A percentile compares a stretch with the other conserved stretches of the same genome.
Conservation (phyloP, 2,888 invertebrate genomes). For the Ceriagrion tenellum region DNA sequence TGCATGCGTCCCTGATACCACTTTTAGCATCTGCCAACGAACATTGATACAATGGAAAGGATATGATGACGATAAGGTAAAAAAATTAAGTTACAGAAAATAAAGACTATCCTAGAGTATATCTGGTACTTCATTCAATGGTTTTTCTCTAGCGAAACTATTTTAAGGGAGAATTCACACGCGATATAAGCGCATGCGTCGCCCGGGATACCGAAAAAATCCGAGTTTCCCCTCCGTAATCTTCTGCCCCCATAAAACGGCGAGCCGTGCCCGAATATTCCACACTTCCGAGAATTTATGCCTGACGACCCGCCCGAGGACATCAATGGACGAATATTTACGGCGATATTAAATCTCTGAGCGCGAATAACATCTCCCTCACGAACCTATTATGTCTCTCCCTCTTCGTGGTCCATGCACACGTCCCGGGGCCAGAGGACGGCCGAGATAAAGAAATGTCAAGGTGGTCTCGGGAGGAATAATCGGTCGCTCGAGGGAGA, state of each 20-base stretch:
- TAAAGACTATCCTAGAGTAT: too few species aligned
- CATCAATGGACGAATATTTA: not conserved
- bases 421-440: not conserved
- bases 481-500: not conserved
- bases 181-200: too few species aligned
- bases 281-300: not conserved
- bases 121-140: too few species aligned
- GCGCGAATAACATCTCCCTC: not conserved
- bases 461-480: not conserved
- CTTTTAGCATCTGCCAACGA: too few species aligned
- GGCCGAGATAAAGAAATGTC: not conserved
- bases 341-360: conserved; percentile 9
- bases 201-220: not conserved
- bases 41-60: too few species aligned
- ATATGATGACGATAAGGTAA: too few species aligned
- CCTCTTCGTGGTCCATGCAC: not conserved
- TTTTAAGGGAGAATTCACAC: too few species aligned
- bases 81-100: too few species aligned
- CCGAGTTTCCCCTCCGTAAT: not conserved
- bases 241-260: not conserved
- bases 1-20: too few species aligned
- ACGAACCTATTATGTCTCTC: not conserved
- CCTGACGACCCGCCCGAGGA: not conserved
- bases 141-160: too few species aligned
- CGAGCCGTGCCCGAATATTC: not conserved